Evolutionary conservation across 37 sponge, comb jelly and placozoan species (phyloP).

Genomic region (Corticium candelabrum): DNA sequence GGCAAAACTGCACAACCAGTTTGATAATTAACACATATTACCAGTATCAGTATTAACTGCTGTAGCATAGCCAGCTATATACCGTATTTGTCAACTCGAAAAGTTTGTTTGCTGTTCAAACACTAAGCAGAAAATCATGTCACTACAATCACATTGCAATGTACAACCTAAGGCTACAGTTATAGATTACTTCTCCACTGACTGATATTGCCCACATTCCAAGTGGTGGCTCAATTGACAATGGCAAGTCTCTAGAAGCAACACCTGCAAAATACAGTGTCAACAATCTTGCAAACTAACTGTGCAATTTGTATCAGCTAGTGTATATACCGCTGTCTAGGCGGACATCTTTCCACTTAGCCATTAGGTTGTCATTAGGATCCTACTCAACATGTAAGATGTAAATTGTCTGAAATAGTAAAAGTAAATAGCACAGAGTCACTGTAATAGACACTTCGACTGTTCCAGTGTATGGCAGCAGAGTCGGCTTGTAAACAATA

Average conservation of each 20-base stretch:
- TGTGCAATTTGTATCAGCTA: too few relatives aligned
- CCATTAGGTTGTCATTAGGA: neutral
- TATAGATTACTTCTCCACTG: neutral
- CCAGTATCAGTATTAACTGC: neutral
- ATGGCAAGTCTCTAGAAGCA: neutral
- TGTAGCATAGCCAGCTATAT: too few relatives aligned
- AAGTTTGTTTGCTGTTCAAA: neutral
- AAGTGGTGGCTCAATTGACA: conserved; percentile 9
- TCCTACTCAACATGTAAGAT: too few relatives aligned
- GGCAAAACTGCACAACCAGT: neutral
- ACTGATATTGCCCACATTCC: conserved; percentile 7
- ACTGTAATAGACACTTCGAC: neutral
- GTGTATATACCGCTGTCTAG: neutral
- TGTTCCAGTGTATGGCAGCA: neutral
- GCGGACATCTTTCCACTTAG: neutral
- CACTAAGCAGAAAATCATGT: neutral
- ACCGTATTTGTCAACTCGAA: neutral
- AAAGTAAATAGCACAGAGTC: too few relatives aligned
- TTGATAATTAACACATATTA: neutral
- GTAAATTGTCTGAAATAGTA: too few relatives aligned
- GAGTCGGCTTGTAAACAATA: neutral
- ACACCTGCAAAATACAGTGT: neutral
- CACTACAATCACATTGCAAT: neutral
- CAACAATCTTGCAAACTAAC: too few relatives aligned
- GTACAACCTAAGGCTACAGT: too few relatives aligned